Base-by-base conservation (phyloP, 2,888 invertebrate species). In the Aporophyla lueneburgensis region DNA sequence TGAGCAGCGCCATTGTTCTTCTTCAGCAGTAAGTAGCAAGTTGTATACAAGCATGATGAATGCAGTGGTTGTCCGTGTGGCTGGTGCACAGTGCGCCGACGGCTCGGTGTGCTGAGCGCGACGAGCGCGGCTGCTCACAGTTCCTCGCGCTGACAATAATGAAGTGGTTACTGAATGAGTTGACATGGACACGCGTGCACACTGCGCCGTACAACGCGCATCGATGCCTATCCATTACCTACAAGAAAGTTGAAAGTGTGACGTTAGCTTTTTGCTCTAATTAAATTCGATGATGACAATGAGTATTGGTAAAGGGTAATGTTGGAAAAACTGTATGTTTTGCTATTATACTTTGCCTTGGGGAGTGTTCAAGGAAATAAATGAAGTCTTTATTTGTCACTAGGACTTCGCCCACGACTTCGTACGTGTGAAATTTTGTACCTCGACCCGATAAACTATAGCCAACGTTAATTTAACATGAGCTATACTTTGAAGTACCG, bases 191-290 rank as follows among this genome's bases (percentile, higher is more conserved):
- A 27, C 43, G 19, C 69, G 49, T 24, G 10, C 24, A 10, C 21
- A n/a, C n/a, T 21, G 33, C 24, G 0, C 46, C 10, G 51, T n/a
- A n/a, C 61, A 5, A 27, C 46, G 16, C 51, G 49, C 51, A 14
- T 53, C 49, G n/a, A 51, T 19, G 40, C 40, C 40, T 63, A 71
- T 65, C 61, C 40, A 63, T 46, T 51, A 43, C 70, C n/a, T 19
- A 71, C 68, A 61, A 69, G 14, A 66, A 74, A 70, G 33, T 33
- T 71, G 19, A 53, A 69, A 69, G 59, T 69, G 63, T 71, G 58
- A 51, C 63, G 24, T 61, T 51, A 19, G n/a, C 40, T 84, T 86
- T 86, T 86, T 76, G 68, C 51, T 66, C 56, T 85, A 53, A 73
- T 75, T 71, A 58, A 62, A 62, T 71, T 74, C 40, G 54, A 76